A percentile compares a stretch with the other conserved stretches of the same genome.
These are phyloP conservation scores for Crotophaga sulcirostris DNA, from an alignment of 2,113 vertebrate genomes.

Conservation along the genomic window DNA sequence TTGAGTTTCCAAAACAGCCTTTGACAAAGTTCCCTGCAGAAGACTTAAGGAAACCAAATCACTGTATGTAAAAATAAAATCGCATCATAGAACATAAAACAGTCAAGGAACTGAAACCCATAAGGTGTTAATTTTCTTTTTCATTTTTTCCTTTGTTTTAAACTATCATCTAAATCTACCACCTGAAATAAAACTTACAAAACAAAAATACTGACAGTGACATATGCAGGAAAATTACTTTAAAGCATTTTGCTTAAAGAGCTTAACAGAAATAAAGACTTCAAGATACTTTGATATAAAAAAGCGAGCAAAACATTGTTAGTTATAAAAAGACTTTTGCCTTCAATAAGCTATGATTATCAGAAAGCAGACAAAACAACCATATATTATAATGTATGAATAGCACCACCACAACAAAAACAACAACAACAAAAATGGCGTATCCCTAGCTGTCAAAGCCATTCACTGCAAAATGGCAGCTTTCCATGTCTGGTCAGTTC, in stretches of 20 bases:
- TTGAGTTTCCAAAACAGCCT: neutral
- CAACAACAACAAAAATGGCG: no score
- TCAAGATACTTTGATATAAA: neutral
- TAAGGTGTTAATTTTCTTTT: neutral
- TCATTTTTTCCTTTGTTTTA: neutral
- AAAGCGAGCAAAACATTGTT: neutral
- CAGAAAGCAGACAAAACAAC: neutral
- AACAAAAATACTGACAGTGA: neutral
- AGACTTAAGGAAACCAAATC: neutral
- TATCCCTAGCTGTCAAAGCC: neutral
- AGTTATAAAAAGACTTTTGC: neutral
- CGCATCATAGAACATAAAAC: neutral
- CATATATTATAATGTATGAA: neutral
- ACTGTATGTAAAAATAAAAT: neutral
- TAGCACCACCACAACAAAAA: neutral
- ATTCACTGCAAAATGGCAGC: neutral
- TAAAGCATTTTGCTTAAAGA: neutral
- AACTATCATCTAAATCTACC: neutral
- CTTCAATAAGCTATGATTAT: neutral
- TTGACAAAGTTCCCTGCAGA: neutral
- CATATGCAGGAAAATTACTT: neutral
- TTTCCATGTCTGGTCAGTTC: neutral
- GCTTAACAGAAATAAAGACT: neutral
- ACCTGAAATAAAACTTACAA: neutral
- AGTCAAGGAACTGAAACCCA: neutral